These are phyloP conservation scores for Sebastes iracundus DNA, from an alignment of 2,797 vertebrate genomes.

Conservation along the genomic window DNA sequence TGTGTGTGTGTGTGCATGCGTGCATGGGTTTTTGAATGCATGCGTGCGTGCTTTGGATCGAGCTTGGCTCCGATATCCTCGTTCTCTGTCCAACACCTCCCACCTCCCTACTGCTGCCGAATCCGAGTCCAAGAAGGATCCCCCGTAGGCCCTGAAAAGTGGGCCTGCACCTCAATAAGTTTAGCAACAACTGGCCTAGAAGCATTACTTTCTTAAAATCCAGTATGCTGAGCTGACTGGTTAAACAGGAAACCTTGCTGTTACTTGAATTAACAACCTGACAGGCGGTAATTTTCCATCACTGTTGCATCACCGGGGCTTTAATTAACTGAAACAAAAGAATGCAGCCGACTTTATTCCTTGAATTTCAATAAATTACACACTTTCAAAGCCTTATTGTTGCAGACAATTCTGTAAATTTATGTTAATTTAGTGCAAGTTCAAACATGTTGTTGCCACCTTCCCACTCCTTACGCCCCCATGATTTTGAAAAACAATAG, in stretches of 20 bases:
- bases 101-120: constrained; percentile 62
- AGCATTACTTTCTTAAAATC: constrained; percentile 13
- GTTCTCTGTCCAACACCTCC: constrained; percentile 71
- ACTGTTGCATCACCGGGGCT: constrained; percentile 32
- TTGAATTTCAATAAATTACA: constrained; percentile 20
- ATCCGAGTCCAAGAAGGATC: constrained; percentile 59
- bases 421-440: constrained; percentile 9
- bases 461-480: constrained; percentile 35
- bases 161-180: constrained; percentile 49
- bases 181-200: constrained; percentile 38
- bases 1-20: neutral
- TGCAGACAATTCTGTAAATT: neutral
- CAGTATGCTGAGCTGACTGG: constrained; percentile 2
- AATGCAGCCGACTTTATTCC: constrained; percentile 17
- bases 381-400: constrained; percentile 3
- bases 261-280: constrained; percentile 21
- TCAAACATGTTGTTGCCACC: constrained; percentile 7
- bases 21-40: neutral
- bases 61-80: constrained; percentile 56
- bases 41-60: constrained; percentile 39
- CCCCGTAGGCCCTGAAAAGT: constrained; percentile 48
- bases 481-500: constrained; percentile 21
- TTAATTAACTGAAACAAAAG: constrained; percentile 51
- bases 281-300: constrained; percentile 36
- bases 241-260: constrained; percentile 22